Evolutionary conservation across 2,888 invertebrate species (phyloP).

Genomic region (Carterocephalus palaemon): DNA sequence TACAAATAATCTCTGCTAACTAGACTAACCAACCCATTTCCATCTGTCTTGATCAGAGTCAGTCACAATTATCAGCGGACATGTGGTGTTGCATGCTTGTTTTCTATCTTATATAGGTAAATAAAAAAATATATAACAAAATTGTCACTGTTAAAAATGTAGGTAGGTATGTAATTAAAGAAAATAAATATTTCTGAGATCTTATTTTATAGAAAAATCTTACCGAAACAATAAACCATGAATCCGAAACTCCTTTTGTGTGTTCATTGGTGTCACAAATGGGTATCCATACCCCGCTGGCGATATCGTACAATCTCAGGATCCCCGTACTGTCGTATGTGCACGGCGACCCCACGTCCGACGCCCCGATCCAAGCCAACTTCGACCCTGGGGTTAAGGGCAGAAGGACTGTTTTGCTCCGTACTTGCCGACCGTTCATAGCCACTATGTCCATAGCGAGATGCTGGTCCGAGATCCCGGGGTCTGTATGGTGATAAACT

Average conservation of each 20-base stretch:
- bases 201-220: not conserved
- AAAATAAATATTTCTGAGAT: too few relatives aligned
- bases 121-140: constrained; percentile 8
- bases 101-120: too few relatives aligned
- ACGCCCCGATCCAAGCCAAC: constrained; percentile 88
- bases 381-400: constrained; percentile 83
- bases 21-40: too few relatives aligned
- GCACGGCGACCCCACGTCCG: constrained; percentile 89
- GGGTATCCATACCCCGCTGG: constrained; percentile 88
- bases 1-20: too few relatives aligned
- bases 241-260: constrained; percentile 63
- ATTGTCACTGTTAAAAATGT: too few relatives aligned
- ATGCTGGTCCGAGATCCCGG: constrained; percentile 64
- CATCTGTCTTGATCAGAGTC: too few relatives aligned
- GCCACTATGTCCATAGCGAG: constrained; percentile 70
- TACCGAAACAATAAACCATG: constrained; percentile 66
- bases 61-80: too few relatives aligned
- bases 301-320: constrained; percentile 83
- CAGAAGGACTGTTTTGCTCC: constrained; percentile 73
- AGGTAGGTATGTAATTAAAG: too few relatives aligned
- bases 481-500: constrained; percentile 63
- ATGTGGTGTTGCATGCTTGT: too few relatives aligned
- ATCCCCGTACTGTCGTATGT: constrained; percentile 87
- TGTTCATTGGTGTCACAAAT: constrained; percentile 86
- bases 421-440: constrained; percentile 64